phyloP scores from a whole-genome alignment of 2,113 vertebrate genomes.

The Brachyhypopomus occidentalis region DNA sequence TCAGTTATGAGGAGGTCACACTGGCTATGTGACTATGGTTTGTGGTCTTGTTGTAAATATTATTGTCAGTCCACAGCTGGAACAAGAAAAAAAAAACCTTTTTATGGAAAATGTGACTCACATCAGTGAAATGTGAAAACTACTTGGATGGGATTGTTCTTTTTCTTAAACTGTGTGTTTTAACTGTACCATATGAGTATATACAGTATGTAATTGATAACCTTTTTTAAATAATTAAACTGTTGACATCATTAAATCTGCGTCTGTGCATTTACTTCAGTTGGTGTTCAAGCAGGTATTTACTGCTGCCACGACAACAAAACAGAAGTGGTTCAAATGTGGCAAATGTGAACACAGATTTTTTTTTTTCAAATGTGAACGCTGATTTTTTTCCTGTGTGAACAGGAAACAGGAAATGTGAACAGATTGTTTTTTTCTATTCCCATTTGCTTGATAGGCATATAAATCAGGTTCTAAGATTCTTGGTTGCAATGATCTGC shows the following conservation, averaged over 20 bases:
- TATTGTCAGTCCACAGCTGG: constrained; percentile 61
- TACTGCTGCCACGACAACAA: too few species aligned
- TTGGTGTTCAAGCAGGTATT: not conserved
- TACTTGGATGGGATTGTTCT: constrained; percentile 59
- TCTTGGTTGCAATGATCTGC: too few species aligned
- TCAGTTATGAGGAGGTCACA: constrained; percentile 71
- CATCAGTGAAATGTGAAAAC: constrained; percentile 57
- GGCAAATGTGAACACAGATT: too few species aligned
- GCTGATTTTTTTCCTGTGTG: too few species aligned
- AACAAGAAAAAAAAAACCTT: constrained; percentile 48
- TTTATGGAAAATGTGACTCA: constrained; percentile 67
- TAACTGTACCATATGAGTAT: constrained; percentile 60
- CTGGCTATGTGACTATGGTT: constrained; percentile 68
- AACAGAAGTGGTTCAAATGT: too few species aligned
- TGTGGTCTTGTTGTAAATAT: constrained; percentile 72
- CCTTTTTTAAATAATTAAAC: constrained; percentile 56
- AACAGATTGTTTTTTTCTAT: too few species aligned
- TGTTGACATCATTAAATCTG: constrained; percentile 6
- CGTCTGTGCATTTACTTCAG: not conserved
- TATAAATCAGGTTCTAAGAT: too few species aligned
- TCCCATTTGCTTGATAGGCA: too few species aligned
- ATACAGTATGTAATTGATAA: constrained; percentile 57
- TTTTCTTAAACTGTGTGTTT: constrained; percentile 55
- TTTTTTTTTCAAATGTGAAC: too few species aligned
- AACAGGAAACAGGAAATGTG: too few species aligned